These are phyloP conservation scores for Cyclophora punctaria DNA, from an alignment of 2,888 invertebrate species.

Conservation along the genomic window DNA sequence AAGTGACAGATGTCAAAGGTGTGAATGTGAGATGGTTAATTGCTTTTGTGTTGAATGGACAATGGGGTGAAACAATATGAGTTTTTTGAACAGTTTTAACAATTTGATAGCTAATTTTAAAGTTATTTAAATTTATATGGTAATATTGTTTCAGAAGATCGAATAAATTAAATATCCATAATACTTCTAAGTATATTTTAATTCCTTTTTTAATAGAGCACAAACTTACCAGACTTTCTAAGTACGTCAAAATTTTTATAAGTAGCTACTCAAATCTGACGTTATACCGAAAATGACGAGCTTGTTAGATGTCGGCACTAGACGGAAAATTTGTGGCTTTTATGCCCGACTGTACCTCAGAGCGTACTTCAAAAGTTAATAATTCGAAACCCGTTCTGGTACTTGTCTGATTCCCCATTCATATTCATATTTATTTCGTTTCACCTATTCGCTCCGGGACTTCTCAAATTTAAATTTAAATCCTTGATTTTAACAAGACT, in stretches of 20 bases:
- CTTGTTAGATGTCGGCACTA: slow-evolving; percentile 44
- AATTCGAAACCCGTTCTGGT: slow-evolving; percentile 64
- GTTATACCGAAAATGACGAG: slow-evolving; percentile 43
- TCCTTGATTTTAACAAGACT: slow-evolving; percentile 69
- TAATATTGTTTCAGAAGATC: too few species aligned
- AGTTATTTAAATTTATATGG: too few species aligned
- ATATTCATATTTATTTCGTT: slow-evolving; percentile 75
- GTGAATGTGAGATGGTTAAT: too few species aligned
- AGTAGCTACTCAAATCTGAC: slow-evolving; percentile 27
- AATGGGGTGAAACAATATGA: too few species aligned
- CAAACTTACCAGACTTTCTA: slow-evolving; percentile 8
- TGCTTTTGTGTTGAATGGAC: too few species aligned
- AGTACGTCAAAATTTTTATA: slow-evolving; percentile 12
- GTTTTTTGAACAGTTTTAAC: too few species aligned
- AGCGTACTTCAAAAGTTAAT: slow-evolving; percentile 69
- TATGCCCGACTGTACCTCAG: slow-evolving; percentile 44
- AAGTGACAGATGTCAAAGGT: not conserved
- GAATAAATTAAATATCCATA: too few species aligned
- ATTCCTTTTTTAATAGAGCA: not conserved
- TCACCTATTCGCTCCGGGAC: slow-evolving; percentile 62
- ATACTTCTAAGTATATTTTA: not conserved
- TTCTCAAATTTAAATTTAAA: slow-evolving; percentile 60
- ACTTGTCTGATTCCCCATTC: slow-evolving; percentile 69
- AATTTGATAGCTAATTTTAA: too few species aligned
- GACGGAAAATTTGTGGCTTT: slow-evolving; percentile 30